phyloP scores from a whole-genome alignment of 2,888 invertebrate genomes.

The Sclerodermus sp. region DNA sequence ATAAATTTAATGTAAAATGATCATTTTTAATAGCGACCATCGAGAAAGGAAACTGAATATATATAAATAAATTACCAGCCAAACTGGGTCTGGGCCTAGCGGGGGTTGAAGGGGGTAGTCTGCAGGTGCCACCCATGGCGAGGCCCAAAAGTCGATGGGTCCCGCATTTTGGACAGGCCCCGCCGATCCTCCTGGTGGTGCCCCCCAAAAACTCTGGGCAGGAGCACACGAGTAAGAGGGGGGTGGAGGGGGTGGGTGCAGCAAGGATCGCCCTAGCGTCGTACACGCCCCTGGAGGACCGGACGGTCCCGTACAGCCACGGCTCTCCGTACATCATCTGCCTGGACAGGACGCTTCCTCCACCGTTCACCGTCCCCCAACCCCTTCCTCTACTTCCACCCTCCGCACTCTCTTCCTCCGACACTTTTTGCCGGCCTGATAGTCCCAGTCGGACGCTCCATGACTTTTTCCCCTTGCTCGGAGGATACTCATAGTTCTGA shows the following conservation, averaged over 20 bases:
- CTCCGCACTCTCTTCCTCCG: constrained; percentile 46
- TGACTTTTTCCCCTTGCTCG: constrained; percentile 66
- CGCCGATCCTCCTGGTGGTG: constrained; percentile 74
- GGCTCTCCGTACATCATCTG: constrained; percentile 71
- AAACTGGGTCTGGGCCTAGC: constrained; percentile 50
- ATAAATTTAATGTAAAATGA: background rate
- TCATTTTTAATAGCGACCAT: background rate
- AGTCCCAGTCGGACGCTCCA: constrained; percentile 74
- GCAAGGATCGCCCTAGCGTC: constrained; percentile 57
- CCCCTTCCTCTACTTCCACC: constrained; percentile 63
- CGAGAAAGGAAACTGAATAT: too few relatives aligned
- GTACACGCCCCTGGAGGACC: constrained; percentile 56
- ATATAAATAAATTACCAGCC: too few relatives aligned
- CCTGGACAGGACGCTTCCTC: constrained; percentile 69
- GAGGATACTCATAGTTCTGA: constrained; percentile 55
- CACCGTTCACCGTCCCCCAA: background rate
- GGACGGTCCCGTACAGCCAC: constrained; percentile 81
- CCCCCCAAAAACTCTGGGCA: constrained; percentile 80
- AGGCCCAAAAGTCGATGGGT: constrained; percentile 76
- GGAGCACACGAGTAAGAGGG: constrained; percentile 77
- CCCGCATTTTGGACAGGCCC: constrained; percentile 82
- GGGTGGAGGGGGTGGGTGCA: constrained; percentile 61
- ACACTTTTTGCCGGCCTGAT: constrained; percentile 56
- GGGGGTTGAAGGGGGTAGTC: constrained; percentile 36
- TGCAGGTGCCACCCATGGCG: constrained; percentile 68